A percentile compares a stretch with the other conserved stretches of the same genome.
Evolutionary conservation across 2,888 invertebrate genomes (phyloP).

Genomic region (Pemphredon lugubris): DNA sequence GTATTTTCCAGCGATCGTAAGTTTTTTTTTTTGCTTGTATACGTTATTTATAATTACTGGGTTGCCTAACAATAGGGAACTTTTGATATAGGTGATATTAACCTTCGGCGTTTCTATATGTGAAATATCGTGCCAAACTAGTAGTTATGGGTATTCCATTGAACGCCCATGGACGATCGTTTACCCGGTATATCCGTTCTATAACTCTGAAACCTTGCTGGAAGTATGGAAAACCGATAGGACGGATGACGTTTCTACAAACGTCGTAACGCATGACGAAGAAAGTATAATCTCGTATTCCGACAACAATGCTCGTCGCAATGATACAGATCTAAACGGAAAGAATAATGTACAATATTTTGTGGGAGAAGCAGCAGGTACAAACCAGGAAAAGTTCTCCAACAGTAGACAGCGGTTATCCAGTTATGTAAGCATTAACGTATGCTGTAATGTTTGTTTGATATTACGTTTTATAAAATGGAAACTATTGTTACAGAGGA

Average conservation of each 20-base stretch:
- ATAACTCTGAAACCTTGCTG: slow-evolving; percentile 57
- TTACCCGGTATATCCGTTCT: slow-evolving; percentile 62
- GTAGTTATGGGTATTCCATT: slow-evolving; percentile 45
- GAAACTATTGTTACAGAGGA: slow-evolving; percentile 34
- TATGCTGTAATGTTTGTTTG: not conserved
- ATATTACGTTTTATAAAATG: not conserved
- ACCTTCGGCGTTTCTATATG: slow-evolving; percentile 29
- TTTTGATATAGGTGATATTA: slow-evolving; percentile 44
- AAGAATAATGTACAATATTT: slow-evolving; percentile 31
- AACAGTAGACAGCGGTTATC: slow-evolving; percentile 22
- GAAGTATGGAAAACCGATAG: slow-evolving; percentile 53
- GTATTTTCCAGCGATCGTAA: slow-evolving; percentile 43
- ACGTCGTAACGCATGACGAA: slow-evolving; percentile 27
- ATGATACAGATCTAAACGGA: slow-evolving; percentile 28
- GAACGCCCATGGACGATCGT: slow-evolving; percentile 56
- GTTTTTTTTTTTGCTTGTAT: slow-evolving; percentile 15
- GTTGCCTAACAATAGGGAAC: no score
- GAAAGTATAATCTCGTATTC: slow-evolving; percentile 17
- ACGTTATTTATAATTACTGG: not conserved
- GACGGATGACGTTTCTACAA: slow-evolving; percentile 26
- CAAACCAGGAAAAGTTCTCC: slow-evolving; percentile 29
- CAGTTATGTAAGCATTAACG: slow-evolving; percentile 33
- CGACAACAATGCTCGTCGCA: slow-evolving; percentile 20
- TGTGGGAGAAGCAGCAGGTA: slow-evolving; percentile 19
- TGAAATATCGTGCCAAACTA: slow-evolving; percentile 40